Evolutionary conservation across 2,113 vertebrate species (phyloP), one percentile per base, ranked within the genome.

Genomic region (Eptesicus fuscus): DNA sequence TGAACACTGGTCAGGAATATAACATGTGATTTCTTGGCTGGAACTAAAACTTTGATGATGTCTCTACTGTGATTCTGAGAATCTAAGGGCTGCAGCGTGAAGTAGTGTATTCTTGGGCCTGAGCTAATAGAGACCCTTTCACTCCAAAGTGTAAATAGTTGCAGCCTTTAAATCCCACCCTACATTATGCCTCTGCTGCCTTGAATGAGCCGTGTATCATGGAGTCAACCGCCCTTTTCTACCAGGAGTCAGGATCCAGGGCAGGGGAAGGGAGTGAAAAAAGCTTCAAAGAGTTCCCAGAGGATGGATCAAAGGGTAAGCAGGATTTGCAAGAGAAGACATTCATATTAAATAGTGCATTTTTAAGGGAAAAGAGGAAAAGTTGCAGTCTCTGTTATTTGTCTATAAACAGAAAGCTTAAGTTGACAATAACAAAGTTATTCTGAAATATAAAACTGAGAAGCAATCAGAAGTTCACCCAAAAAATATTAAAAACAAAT

Each of bases 341-440:
- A 77, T 67, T 85, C 42, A 70, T 35, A 70, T 86, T 35, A 93
- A 93, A 42, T 73, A 67, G 42, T 83, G 1, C 37, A 63, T 80
- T 94, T 95, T 69, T 67, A 67, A 92, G 69, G 2, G 37, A 90
- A 84, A 79, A 76, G 7, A 80, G 18, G 22, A 78, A 61, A 65
- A 14, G 40, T 23, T 73, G 14, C 6, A 73, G 40, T 70, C 25
- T 94, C 59, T 91, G 40, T 63, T 90, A 61, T 86, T 70, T 89
- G 40, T 74, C 80, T 93, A 70, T 42, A 69, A 91, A 73, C 63
- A 93, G 49, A 80, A 51, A 90, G 61, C 40, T 85, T 95, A 69
- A 67, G 10, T 47, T 70, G 71, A 93, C 44, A 79, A 80, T 82
- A 90, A 86, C 63, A 94, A 92, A 97, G 84, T 53, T 88, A 77